phyloP scores from a whole-genome alignment of 1,140 invertebrate species.

The Metaphire vulgaris region DNA sequence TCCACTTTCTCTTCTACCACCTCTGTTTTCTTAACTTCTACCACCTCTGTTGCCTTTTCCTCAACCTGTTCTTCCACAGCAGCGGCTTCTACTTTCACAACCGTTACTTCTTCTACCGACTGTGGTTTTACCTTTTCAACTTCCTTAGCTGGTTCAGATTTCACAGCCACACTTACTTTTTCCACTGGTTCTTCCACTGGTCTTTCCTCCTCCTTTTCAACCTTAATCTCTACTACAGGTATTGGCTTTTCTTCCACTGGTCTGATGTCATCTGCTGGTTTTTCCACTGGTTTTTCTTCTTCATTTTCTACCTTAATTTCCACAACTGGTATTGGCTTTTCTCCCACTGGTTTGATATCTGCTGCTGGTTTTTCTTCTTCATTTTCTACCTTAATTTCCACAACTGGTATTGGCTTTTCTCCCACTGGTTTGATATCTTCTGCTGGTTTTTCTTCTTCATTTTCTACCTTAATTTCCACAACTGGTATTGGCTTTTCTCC shows the following conservation, averaged over 20 bases:
- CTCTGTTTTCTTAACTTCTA: neutral
- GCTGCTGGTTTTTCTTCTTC: too few species aligned
- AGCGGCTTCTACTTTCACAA: conserved; percentile 27
- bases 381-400: too few species aligned
- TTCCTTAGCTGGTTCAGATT: neutral
- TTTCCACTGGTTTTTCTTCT: neutral
- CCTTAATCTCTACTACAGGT: neutral
- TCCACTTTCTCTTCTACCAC: conserved; percentile 5
- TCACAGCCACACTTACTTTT: neutral
- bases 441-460: too few species aligned
- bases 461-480: too few species aligned
- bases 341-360: too few species aligned
- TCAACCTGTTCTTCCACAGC: conserved; percentile 22
- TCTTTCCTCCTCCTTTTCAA: conserved; percentile 3
- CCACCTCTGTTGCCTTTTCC: neutral
- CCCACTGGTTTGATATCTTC: too few species aligned
- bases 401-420: too few species aligned
- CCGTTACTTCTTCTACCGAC: neutral
- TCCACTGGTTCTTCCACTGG: neutral
- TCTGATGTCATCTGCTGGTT: too few species aligned
- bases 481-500: too few species aligned
- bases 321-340: too few species aligned
- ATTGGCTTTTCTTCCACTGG: neutral
- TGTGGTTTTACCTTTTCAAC: neutral
- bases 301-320: too few species aligned